Evolutionary conservation across 2,113 vertebrate species (phyloP), one percentile per base, ranked within the genome.

Genomic region (Nesogale talazaci): DNA sequence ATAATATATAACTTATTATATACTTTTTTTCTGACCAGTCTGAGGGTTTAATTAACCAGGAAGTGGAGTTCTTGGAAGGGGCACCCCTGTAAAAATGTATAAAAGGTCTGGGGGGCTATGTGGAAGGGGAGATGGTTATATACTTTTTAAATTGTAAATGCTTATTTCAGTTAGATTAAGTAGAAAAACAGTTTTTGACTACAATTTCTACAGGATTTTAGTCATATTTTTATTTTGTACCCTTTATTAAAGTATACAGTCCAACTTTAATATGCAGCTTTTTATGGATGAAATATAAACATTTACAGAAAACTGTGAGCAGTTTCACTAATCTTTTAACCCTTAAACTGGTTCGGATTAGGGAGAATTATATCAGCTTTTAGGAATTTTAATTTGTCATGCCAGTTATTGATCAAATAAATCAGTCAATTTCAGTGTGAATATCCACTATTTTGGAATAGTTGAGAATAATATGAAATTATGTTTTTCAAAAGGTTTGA

Each of bases 71-170:
- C 77, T 83, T 88, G 90, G 89, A 89, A 95, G 92, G 90, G 94
- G 83, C 80, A 94, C 94, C 95, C 97, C 94, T 96, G 95, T 97
- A 97, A 97, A 97, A 96, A 96, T 97, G 96, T 97, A 97, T 95
- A 97, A 97, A 97, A 97, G 94, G 96, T 95, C 88, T 94, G 34
- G 83, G 89, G 95, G 94, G 72, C 93, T 92, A 57, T 83, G 82
- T 65, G 92, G 92, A 96, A 96, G 96, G 94, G 94, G 96, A 93
- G 94, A 96, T 96, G n/a, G n/a, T n/a, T 69, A 17, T 52, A 17
- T 3, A 12, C 38, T 19, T 84, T 42, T 79, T 77, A 4, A 27
- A 38, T 17, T 59, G 40, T 12, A 15, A 40, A 81, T 40, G 40
- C 15, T 31, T 75, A 22, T 78, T 57, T 11, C 10, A n/a, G 2